These are phyloP conservation scores for Nymphalis urticae DNA, from an alignment of 2,888 invertebrate species.

Conservation along the genomic window DNA sequence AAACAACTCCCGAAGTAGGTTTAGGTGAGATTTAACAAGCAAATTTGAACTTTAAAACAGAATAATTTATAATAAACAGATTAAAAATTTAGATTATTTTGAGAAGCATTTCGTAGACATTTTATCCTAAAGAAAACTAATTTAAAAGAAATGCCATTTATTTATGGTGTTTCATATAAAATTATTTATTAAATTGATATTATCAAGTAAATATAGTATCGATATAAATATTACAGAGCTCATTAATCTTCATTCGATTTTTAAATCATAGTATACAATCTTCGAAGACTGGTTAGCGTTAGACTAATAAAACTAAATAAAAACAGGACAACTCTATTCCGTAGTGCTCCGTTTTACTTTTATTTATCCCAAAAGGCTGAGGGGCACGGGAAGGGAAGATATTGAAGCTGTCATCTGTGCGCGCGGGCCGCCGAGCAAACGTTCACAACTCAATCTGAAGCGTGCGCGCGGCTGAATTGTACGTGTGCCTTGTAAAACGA, in stretches of 20 bases:
- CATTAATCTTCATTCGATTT: slow-evolving; percentile 20
- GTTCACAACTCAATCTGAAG: slow-evolving; percentile 54
- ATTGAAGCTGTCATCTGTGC: slow-evolving; percentile 41
- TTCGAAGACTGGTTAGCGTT: slow-evolving; percentile 38
- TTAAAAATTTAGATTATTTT: no score
- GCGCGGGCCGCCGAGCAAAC: slow-evolving; percentile 28
- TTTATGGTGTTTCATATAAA: neutral
- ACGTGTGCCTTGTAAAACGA: slow-evolving; percentile 40
- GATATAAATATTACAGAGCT: neutral
- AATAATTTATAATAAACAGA: slow-evolving; percentile 4
- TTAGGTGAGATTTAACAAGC: slow-evolving; percentile 58
- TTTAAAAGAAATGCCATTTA: no score
- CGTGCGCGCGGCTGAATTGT: slow-evolving; percentile 61
- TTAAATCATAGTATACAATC: slow-evolving; percentile 28
- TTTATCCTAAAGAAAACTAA: no score
- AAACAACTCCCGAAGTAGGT: slow-evolving; percentile 59
- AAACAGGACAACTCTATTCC: slow-evolving; percentile 71
- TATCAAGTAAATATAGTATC: no score
- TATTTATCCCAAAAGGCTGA: slow-evolving; percentile 31
- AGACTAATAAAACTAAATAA: slow-evolving; percentile 60
- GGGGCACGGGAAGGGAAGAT: slow-evolving; percentile 23
- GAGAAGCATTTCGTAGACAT: no score
- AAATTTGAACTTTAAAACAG: slow-evolving; percentile 44
- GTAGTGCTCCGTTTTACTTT: slow-evolving; percentile 29
- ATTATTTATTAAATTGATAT: neutral